A percentile compares a stretch with the other conserved stretches of the same genome.
Conservation (phyloP, 2,113 vertebrate genomes). For the Motacilla alba region DNA sequence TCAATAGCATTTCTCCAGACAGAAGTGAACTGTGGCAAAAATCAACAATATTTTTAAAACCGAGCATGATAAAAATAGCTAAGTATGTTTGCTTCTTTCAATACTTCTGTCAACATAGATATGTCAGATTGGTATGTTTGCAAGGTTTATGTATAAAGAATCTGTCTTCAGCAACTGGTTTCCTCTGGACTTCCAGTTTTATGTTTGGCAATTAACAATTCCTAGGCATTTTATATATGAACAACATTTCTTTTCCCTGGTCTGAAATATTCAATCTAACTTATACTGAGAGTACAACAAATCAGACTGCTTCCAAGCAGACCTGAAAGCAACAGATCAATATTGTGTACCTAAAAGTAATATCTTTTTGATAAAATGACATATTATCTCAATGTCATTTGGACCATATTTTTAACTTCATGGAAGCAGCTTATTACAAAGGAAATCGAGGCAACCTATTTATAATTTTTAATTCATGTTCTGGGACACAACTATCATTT, state of each 20-base stretch:
- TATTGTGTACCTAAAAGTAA: not conserved
- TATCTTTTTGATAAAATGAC: not conserved
- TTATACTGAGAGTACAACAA: not conserved
- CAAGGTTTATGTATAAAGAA: not conserved
- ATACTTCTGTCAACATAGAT: not conserved
- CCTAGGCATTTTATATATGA: not conserved
- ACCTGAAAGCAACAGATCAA: not conserved
- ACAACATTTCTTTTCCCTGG: not conserved
- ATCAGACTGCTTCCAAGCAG: not conserved
- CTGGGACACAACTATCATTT: not conserved
- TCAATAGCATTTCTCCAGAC: not conserved
- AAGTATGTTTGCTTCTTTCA: not conserved
- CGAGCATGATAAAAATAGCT: not conserved
- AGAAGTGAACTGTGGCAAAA: not conserved
- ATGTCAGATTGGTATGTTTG: not conserved
- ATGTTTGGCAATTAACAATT: not conserved
- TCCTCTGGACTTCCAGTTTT: not conserved
- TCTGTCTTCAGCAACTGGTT: not conserved
- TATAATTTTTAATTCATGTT: slow-evolving; percentile 33
- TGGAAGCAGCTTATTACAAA: not conserved
- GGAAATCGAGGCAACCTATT: not conserved
- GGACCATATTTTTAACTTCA: not conserved
- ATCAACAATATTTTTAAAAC: not conserved
- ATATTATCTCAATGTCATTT: not conserved
- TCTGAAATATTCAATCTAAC: not conserved